phyloP scores from a whole-genome alignment of 2,888 invertebrate species.

The Tenodera sinensis region DNA sequence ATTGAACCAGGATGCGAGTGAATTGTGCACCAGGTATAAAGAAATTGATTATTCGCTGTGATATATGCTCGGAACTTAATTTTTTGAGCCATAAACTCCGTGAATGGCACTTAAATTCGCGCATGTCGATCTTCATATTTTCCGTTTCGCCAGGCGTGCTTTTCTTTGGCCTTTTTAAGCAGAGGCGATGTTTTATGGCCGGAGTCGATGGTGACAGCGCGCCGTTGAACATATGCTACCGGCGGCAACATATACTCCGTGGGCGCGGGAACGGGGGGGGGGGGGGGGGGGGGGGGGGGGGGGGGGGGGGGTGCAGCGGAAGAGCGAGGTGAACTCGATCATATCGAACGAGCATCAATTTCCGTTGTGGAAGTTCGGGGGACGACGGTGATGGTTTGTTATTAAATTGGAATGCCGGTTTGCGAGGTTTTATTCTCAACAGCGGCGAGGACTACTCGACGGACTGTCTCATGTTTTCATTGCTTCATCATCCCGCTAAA shows the following conservation, averaged over 20 bases:
- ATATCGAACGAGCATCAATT: background rate
- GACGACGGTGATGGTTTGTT: background rate
- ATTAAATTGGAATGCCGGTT: background rate
- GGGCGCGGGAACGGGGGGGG: too few species aligned
- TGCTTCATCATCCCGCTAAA: background rate
- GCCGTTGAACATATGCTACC: background rate
- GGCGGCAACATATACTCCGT: background rate
- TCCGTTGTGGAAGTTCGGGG: background rate
- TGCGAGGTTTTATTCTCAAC: background rate
- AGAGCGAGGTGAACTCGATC: background rate
- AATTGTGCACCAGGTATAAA: too few species aligned
- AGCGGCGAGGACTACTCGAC: background rate
- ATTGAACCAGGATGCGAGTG: too few species aligned
- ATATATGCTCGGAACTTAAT: too few species aligned
- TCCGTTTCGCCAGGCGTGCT: too few species aligned
- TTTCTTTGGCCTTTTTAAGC: too few species aligned
- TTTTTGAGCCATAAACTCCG: too few species aligned
- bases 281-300: too few species aligned
- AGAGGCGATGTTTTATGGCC: background rate
- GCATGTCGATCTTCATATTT: too few species aligned
- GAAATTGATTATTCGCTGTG: too few species aligned
- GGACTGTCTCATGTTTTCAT: background rate
- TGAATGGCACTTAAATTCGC: too few species aligned
- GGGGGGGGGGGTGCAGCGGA: background rate
- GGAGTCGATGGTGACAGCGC: too few species aligned